Conservation (phyloP, 2,888 invertebrate species). For the Auanema sp. region DNA sequence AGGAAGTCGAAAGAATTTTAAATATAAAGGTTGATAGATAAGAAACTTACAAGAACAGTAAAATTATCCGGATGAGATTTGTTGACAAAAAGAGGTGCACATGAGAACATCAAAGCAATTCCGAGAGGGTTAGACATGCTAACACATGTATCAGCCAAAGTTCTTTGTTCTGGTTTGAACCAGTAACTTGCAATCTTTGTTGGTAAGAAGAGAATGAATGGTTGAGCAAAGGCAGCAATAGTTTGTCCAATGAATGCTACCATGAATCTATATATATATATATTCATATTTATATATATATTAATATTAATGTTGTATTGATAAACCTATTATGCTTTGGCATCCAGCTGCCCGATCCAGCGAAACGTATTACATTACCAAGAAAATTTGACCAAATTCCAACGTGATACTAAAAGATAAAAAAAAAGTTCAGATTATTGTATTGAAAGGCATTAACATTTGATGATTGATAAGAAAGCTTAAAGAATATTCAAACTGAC, state of each 20-base stretch:
- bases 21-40: background rate
- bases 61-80: constrained; percentile 54
- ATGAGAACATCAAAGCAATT: constrained; percentile 66
- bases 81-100: constrained; percentile 66
- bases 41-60: constrained; percentile 47
- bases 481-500: constrained; percentile 5
- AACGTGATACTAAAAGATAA: constrained; percentile 38
- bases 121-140: constrained; percentile 68
- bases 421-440: background rate
- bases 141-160: constrained; percentile 67
- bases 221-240: constrained; percentile 67
- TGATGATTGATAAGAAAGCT: constrained; percentile 1
- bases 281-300: background rate
- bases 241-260: constrained; percentile 62
- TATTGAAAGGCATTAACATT: background rate
- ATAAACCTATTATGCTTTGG: background rate
- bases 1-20: background rate
- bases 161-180: constrained; percentile 65
- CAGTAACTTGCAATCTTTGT: constrained; percentile 68
- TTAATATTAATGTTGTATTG: background rate
- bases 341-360: constrained; percentile 51
- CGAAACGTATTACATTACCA: constrained; percentile 65
- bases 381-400: constrained; percentile 66
- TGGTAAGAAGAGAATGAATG: constrained; percentile 68
- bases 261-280: constrained; percentile 31